These are phyloP conservation scores for Aphelinus atriplicis DNA, from an alignment of 1,140 invertebrate genomes.

Conservation along the genomic window DNA sequence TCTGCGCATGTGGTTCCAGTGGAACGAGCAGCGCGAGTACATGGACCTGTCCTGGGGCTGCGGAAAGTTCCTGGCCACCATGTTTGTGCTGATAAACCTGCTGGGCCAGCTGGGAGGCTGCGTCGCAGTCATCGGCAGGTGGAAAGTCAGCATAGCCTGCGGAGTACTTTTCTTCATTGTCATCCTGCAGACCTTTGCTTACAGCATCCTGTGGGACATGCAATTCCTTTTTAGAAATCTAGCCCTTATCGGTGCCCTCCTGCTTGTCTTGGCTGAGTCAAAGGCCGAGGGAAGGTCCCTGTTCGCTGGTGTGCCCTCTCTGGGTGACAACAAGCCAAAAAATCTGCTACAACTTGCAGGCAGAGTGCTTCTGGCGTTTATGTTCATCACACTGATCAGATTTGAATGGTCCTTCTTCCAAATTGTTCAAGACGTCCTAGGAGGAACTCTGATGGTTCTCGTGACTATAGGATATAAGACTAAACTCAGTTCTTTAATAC, in stretches of 20 bases:
- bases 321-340: slow-evolving; percentile 98
- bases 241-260: slow-evolving; percentile 93
- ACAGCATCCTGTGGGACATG: slow-evolving; percentile 98
- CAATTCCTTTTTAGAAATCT: slow-evolving; percentile 96
- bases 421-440: slow-evolving; percentile 84
- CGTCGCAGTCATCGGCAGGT: slow-evolving; percentile 92
- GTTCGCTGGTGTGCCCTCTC: slow-evolving; percentile 96
- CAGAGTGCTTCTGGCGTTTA: slow-evolving; percentile 94
- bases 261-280: slow-evolving; percentile 94
- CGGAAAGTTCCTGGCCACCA: slow-evolving; percentile 89
- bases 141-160: slow-evolving; percentile 94
- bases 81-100: slow-evolving; percentile 95
- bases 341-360: slow-evolving; percentile 97
- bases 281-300: slow-evolving; percentile 90
- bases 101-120: slow-evolving; percentile 95
- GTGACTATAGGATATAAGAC: slow-evolving; percentile 99
- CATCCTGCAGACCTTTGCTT: slow-evolving; percentile 93
- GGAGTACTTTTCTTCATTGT: slow-evolving; percentile 96
- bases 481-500: slow-evolving; percentile 94
- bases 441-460: slow-evolving; percentile 93
- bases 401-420: slow-evolving; percentile 93
- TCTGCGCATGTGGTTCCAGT: slow-evolving; percentile 98
- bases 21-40: slow-evolving; percentile 97
- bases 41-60: slow-evolving; percentile 99
- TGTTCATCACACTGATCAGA: slow-evolving; percentile 97